Conservation (phyloP, 2,797 vertebrate species). For the Megalops cyprinoides region DNA sequence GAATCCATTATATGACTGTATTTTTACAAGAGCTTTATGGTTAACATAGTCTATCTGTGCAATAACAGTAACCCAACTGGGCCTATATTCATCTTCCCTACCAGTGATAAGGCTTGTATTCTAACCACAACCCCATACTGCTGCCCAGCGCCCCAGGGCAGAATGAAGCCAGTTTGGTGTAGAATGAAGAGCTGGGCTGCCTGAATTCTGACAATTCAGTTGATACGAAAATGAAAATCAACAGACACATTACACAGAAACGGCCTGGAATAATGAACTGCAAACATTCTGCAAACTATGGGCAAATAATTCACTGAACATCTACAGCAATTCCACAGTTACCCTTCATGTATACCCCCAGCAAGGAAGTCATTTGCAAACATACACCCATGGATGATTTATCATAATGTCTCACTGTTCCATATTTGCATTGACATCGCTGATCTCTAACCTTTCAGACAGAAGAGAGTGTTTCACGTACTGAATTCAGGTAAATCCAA, state of each 20-base stretch:
- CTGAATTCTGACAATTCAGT: not conserved
- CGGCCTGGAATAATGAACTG: not conserved
- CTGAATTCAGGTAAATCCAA: no score
- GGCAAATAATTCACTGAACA: not conserved
- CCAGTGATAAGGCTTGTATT: not conserved
- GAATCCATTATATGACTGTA: not conserved
- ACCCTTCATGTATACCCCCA: not conserved
- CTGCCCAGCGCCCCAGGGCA: conserved; percentile 4
- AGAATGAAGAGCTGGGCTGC: not conserved
- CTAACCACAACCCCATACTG: not conserved
- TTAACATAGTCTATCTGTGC: not conserved
- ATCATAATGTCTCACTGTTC: not conserved
- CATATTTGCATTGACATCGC: not conserved
- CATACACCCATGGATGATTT: not conserved
- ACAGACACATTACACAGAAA: not conserved
- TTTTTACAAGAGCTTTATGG: not conserved
- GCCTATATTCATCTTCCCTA: not conserved
- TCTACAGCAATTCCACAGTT: not conserved
- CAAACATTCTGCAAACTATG: not conserved
- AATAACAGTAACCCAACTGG: not conserved
- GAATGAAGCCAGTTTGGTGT: no score
- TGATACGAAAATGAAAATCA: not conserved
- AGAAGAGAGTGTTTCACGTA: not conserved
- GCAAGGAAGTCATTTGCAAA: not conserved
- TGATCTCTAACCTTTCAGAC: not conserved